Evolutionary conservation across 2,113 vertebrate genomes (phyloP).

Genomic region (Catharus bicknelli): DNA sequence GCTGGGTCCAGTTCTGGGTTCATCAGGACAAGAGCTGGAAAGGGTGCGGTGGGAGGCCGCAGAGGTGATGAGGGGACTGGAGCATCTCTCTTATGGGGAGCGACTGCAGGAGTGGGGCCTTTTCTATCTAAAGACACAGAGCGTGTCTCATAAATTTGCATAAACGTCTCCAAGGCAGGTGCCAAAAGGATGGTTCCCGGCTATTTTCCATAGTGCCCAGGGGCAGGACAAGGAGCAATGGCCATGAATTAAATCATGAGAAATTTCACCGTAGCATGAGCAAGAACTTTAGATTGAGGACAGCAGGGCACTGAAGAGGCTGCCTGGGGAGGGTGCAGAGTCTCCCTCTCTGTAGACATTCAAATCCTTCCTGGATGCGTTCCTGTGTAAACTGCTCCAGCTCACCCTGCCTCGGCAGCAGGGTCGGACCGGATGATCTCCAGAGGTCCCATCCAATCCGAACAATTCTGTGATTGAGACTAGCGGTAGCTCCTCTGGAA

Average conservation of each 20-base stretch:
- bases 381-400: background rate
- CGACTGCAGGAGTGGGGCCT: background rate
- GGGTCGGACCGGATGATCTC: background rate
- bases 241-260: background rate
- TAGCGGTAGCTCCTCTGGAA: accelerated
- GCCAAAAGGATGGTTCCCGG: background rate
- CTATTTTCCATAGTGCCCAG: background rate
- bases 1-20: background rate
- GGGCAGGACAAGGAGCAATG: accelerated
- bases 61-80: no score
- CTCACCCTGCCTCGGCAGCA: background rate
- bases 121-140: background rate
- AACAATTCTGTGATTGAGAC: no score
- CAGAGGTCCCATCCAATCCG: background rate
- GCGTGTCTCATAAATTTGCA: background rate
- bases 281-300: background rate
- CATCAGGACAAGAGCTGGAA: background rate
- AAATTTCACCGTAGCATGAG: background rate
- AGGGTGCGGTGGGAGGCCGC: no score
- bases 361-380: accelerated
- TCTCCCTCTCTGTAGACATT: no score
- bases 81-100: background rate
- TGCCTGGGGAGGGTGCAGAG: background rate
- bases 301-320: background rate
- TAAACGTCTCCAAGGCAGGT: background rate